A percentile compares a stretch with the other conserved stretches of the same genome.
Evolutionary conservation across 23 tunicate genomes (phyloP).

Genomic region (Ascidia mentula): DNA sequence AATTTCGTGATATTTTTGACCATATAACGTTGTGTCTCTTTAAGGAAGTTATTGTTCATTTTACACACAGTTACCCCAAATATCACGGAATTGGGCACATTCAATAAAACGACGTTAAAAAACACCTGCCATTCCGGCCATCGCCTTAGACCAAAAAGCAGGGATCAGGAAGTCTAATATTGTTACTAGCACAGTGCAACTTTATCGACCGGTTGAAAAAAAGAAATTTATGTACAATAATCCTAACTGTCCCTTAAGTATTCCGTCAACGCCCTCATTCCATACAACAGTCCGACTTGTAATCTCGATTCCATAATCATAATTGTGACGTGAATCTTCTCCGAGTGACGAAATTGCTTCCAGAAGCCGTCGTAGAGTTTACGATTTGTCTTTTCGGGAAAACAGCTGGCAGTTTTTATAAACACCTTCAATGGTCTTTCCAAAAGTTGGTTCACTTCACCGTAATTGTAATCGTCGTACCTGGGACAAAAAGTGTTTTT

Average conservation of each 20-base stretch:
- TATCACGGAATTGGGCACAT: too few species aligned
- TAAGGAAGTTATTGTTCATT: too few species aligned
- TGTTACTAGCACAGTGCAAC: constrained; percentile 5
- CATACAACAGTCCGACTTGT: constrained; percentile 85
- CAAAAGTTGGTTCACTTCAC: constrained; percentile 72
- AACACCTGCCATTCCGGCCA: too few species aligned
- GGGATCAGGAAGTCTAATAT: too few species aligned
- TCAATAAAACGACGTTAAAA: too few species aligned
- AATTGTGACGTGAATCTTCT: constrained; percentile 88
- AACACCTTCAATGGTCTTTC: constrained; percentile 60
- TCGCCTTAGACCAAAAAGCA: too few species aligned
- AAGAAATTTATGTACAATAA: neutral
- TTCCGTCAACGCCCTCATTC: constrained; percentile 75
- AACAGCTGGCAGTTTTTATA: constrained; percentile 72
- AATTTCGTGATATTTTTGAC: too few species aligned
- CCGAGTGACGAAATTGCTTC: constrained; percentile 85
- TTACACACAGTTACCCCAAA: too few species aligned
- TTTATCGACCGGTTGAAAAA: neutral
- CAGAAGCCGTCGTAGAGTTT: constrained; percentile 78
- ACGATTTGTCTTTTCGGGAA: constrained; percentile 54
- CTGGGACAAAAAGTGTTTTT: too few species aligned
- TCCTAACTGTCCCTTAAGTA: neutral
- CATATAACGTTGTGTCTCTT: too few species aligned
- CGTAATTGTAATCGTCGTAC: constrained; percentile 93
- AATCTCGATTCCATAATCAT: constrained; percentile 80